phyloP scores from a whole-genome alignment of 1,140 invertebrate species.

The Melanaphis sacchari region DNA sequence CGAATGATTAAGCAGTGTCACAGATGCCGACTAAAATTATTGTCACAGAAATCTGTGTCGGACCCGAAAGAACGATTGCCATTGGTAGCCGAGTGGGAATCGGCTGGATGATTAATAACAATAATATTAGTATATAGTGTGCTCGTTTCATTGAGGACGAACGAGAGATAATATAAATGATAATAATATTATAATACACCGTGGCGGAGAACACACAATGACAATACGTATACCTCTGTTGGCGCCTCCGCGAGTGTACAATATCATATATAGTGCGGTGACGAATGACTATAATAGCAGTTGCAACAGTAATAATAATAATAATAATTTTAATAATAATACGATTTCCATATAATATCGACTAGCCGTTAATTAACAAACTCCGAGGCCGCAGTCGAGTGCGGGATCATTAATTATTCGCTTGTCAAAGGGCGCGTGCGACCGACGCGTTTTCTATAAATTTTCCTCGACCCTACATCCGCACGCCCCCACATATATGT shows the following conservation, averaged over 20 bases:
- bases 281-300: neutral
- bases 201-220: neutral
- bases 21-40: neutral
- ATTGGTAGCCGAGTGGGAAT: neutral
- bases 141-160: neutral
- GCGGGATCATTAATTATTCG: slow-evolving; percentile 46
- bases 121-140: neutral
- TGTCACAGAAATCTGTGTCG: slow-evolving; percentile 34
- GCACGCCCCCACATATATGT: neutral
- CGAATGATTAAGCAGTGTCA: neutral
- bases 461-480: slow-evolving; percentile 28
- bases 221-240: neutral
- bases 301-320: slow-evolving; percentile 11
- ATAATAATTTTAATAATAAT: slow-evolving; percentile 15
- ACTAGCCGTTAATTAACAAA: slow-evolving; percentile 55
- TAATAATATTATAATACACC: slow-evolving; percentile 11
- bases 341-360: slow-evolving; percentile 24
- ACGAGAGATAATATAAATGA: neutral
- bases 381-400: neutral
- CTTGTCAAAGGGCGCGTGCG: slow-evolving; percentile 52
- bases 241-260: neutral
- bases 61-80: neutral
- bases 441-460: slow-evolving; percentile 55
- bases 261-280: neutral
- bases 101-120: slow-evolving; percentile 7